phyloP scores from a whole-genome alignment of 2,113 vertebrate species.

The Melospiza melodia region DNA sequence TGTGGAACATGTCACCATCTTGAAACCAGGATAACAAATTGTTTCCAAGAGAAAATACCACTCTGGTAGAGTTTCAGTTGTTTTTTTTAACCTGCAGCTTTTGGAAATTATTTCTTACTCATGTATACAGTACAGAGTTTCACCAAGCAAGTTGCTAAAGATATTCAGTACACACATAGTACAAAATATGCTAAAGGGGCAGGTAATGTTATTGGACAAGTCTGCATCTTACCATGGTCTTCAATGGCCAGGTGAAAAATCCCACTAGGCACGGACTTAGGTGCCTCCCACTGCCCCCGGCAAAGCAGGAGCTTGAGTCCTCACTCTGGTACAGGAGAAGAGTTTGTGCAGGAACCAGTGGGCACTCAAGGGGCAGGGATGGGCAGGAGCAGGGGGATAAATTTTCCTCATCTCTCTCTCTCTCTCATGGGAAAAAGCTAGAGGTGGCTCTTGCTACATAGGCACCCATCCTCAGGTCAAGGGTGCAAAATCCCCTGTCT shows the following conservation, averaged over 20 bases:
- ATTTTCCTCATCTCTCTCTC: not conserved
- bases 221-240: not conserved
- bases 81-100: not conserved
- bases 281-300: not conserved
- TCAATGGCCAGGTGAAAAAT: not conserved
- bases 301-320: not conserved
- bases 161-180: not conserved
- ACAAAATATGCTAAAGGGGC: not conserved
- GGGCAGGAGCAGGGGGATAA: not conserved
- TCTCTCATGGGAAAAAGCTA: not conserved
- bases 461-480: not conserved
- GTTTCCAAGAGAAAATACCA: not conserved
- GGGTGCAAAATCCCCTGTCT: accelerated
- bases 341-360: not conserved
- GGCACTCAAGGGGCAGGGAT: accelerated
- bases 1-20: not conserved
- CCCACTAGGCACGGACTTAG: not conserved
- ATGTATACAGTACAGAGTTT: not conserved
- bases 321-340: not conserved
- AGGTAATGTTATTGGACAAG: not conserved
- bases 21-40: not conserved
- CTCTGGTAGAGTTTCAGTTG: not conserved
- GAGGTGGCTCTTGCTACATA: accelerated
- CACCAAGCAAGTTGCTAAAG: not conserved
- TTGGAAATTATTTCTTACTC: not conserved